Percentiles rank a stretch among this genome's conserved stretches.
phyloP scores from a whole-genome alignment of 2,888 invertebrate species.

The Apantesis nais region DNA sequence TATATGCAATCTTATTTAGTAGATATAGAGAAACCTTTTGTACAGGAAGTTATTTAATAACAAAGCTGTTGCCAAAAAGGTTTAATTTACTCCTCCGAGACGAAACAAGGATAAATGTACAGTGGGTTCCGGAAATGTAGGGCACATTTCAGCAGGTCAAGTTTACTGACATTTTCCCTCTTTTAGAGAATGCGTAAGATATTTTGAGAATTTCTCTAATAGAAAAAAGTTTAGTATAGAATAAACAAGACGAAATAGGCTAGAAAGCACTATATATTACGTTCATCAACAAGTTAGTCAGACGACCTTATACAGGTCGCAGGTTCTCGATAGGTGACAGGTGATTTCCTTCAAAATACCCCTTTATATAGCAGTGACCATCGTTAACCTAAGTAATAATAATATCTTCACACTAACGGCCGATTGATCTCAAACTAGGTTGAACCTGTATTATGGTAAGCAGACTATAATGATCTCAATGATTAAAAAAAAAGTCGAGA shows the following conservation, averaged over 20 bases:
- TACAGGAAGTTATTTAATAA: slow-evolving; percentile 24
- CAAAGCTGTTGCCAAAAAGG: slow-evolving; percentile 32
- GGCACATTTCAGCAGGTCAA: slow-evolving; percentile 21
- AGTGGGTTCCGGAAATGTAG: slow-evolving; percentile 22
- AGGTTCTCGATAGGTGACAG: background rate
- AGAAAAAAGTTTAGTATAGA: background rate
- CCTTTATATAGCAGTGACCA: no score
- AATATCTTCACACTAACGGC: no score
- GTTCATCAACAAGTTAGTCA: background rate
- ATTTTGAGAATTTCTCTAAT: background rate
- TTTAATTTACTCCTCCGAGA: slow-evolving; percentile 29
- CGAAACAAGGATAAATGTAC: slow-evolving; percentile 34
- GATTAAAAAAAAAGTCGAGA: no score
- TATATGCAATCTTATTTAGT: slow-evolving; percentile 10
- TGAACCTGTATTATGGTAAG: no score
- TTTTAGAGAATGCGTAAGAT: background rate
- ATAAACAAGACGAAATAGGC: background rate
- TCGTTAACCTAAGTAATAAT: no score
- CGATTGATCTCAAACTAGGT: no score
- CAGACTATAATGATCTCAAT: no score
- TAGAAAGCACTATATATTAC: background rate
- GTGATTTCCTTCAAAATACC: background rate
- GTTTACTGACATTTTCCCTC: slow-evolving; percentile 21
- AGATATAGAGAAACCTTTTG: slow-evolving; percentile 9
- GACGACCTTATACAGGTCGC: background rate